These are phyloP conservation scores for Solenopsis invicta DNA, from an alignment of 1,140 invertebrate genomes.

Conservation along the genomic window DNA sequence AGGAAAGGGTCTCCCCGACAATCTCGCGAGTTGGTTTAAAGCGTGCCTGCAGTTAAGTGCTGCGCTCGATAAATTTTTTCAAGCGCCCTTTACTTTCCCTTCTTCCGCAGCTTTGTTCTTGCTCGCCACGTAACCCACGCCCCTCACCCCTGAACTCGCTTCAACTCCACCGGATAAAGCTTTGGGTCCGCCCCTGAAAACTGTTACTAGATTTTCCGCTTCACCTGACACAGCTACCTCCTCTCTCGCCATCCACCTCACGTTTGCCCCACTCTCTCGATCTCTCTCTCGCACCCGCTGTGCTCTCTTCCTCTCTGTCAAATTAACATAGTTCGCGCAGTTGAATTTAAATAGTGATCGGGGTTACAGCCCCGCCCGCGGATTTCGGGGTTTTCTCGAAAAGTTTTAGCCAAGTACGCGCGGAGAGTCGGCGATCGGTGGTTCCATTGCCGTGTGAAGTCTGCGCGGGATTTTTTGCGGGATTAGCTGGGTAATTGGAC, in stretches of 20 bases:
- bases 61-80: slow-evolving; percentile 76
- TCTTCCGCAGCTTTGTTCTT: slow-evolving; percentile 68
- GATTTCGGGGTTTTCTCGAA: slow-evolving; percentile 47
- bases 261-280: neutral
- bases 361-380: slow-evolving; percentile 6
- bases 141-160: slow-evolving; percentile 46
- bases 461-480: slow-evolving; percentile 61
- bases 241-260: slow-evolving; percentile 4
- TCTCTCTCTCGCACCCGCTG: neutral
- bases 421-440: neutral
- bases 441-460: slow-evolving; percentile 3
- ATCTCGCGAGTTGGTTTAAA: slow-evolving; percentile 68
- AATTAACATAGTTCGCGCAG: slow-evolving; percentile 72
- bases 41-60: slow-evolving; percentile 72
- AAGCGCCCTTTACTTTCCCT: slow-evolving; percentile 69
- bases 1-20: neutral
- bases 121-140: slow-evolving; percentile 65
- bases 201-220: slow-evolving; percentile 74
- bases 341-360: slow-evolving; percentile 69
- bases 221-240: slow-evolving; percentile 61
- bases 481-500: slow-evolving; percentile 69
- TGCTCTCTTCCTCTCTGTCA: slow-evolving; percentile 59
- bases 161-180: slow-evolving; percentile 70
- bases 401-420: slow-evolving; percentile 48
- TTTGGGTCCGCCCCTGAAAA: slow-evolving; percentile 70